Base-by-base conservation (phyloP, 92 coral and sea anemone genomes). In the Micromussa lordhowensis region DNA sequence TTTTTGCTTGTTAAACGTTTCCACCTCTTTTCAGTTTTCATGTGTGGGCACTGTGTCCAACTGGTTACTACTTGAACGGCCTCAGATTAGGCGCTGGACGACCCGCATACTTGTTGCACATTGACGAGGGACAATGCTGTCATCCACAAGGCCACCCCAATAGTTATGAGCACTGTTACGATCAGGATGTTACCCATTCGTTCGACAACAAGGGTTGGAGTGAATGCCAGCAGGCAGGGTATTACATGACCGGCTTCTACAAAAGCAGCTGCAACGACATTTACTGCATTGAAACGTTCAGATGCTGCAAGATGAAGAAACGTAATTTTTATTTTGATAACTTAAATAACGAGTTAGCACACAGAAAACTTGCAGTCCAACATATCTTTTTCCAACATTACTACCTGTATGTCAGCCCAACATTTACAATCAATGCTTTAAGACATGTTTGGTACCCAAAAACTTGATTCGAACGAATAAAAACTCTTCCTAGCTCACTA, bases 221-320 rank as follows among this genome's bases (percentile, higher is more conserved):
- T 79, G 83, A 32, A 79, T 79, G 83, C 83, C 7, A 79, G 34
- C 83, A 40, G 83, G 40, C 26, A 1, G 86, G 86, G 0, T 82
- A 82, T 31, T 82, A 44, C 86, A 82, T 82, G 86, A 71, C 68
- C 10, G 86, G 86, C 34, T 44, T 82, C 30, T 82, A 71, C 76
- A 66, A 44, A 24, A 70, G 79, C n/a, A 30, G 32, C 24, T 83
- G 87, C 79, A 54, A 83, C 30, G 4, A 83, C 4, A 29, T 83
- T 83, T 83, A 83, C 63, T 83, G 79, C 79, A 83, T 83, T 69
- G 87, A 83, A 57, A 55, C 17, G 68, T 83, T 83, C 79, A 69
- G n/a, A 11, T 83, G 79, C 54, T 83, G 87, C 77, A 83, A 82
- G 66, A 82, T 82, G 86, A 28, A 82, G 49, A 53, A 68, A n/a